Base-by-base conservation (phyloP, 1,140 invertebrate species). In the Microplitis mediator region DNA sequence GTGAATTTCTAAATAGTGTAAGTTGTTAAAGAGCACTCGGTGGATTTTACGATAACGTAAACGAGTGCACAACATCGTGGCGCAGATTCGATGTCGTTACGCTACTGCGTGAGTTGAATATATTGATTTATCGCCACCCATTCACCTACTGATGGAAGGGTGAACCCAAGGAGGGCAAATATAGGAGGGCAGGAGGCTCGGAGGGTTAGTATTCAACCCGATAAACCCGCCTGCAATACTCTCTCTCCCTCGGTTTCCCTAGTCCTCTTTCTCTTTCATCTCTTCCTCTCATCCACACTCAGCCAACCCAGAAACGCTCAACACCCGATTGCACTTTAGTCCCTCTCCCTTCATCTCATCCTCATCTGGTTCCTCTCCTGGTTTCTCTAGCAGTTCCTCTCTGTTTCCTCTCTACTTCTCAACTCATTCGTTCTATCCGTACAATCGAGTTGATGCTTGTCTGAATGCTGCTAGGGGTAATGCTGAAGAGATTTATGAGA, bases 51-150 rank as follows among this genome's bases (percentile, higher is more conserved):
- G 56, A 58, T 58, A 58, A 54, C n/a, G 52, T 16, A 68, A 74
- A 72, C 75, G 66, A 72, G 75, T 60, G 70, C 70, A 73, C 68
- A 72, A 76, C 69, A 68, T 73, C 73, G 61, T 72, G 74, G 63
- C 62, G 72, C 75, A 79, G 80, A 84, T 82, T 80, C 77, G 69
- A 80, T 75, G 76, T 79, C 76, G 81, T 82, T 83, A 84, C 80
- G 78, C 78, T 77, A 78, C 75, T 81, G 82, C 81, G 80, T 82
- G 81, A 83, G 80, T 79, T 79, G 81, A 80, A 84, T 84, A 85
- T 84, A 85, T 85, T 84, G 83, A 84, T 84, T 84, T 85, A 82
- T 84, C 79, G 77, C 74, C 72, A 60, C 67, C 72, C 64, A 64
- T 76, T 65, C 67, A 66, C 52, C 32, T 52, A 36, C 62, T 54